Base-by-base conservation (phyloP, 2,888 invertebrate species). In the Orchesella flavescens region DNA sequence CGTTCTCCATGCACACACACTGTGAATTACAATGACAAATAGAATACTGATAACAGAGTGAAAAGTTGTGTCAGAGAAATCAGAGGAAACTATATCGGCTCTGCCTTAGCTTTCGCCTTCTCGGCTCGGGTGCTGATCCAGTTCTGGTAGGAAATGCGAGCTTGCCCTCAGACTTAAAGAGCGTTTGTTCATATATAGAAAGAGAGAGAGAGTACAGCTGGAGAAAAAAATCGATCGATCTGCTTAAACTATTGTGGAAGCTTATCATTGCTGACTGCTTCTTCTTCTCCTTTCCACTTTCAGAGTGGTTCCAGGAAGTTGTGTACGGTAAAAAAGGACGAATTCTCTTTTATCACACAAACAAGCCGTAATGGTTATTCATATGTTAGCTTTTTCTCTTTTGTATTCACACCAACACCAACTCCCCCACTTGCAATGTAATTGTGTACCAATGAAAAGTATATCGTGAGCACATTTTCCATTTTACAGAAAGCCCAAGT, bases 81-180 rank as follows among this genome's bases (percentile, higher is more conserved):
- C 34, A 34, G n/a, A n/a, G 34, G 34, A 34, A 34, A 34, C 34
- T 34, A 34, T 34, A 2, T 34, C 34, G n/a, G n/a, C n/a, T 17
- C 9, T 61, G 24, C 63, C 34, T 63, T 71, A 53, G 68, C 77
- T 71, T 78, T 43, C 9, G 63, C 68, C 68, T 57, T 68, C 12
- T 81, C 80, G 17, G 74, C 69, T 82, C 68, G 61, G 75, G 43
- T 75, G 69, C 81, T 82, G 81, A 82, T 82, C 81, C 72, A 82
- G 81, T 69, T 82, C 81, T 82, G 81, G 75, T 69, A 69, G 21
- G 71, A 68, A 68, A 59, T 1, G 21, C 63, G 49, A 63, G 57
- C 75, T 69, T 68, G 23, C 21, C 59, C 75, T 75, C 69, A 61
- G 21, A 69, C 71, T 74, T 79, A 71, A 75, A 17, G 43, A 63